Evolutionary conservation across 2,888 invertebrate species (phyloP).

Genomic region (Catocala fraxini): DNA sequence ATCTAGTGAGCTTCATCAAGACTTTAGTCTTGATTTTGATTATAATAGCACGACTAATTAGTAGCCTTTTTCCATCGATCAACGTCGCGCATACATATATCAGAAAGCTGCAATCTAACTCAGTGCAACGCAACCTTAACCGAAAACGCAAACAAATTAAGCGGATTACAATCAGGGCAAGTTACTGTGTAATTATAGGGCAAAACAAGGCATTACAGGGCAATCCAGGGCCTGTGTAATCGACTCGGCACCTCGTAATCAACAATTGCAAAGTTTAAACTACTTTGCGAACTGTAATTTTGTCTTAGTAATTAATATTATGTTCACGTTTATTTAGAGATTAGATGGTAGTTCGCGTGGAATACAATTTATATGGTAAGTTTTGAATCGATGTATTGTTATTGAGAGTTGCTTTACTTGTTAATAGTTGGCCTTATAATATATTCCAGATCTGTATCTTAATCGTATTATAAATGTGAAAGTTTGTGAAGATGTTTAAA

Average conservation of each 20-base stretch:
- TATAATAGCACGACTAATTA: too few species aligned
- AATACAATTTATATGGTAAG: conserved; percentile 51
- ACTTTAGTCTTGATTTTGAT: too few species aligned
- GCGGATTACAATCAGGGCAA: conserved; percentile 52
- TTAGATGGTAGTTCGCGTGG: conserved; percentile 44
- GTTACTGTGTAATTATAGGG: conserved; percentile 43
- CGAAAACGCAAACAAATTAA: conserved; percentile 57
- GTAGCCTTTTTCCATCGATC: neutral
- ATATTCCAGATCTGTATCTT: too few species aligned
- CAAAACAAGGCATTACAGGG: conserved; percentile 36
- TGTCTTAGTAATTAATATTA: conserved; percentile 67
- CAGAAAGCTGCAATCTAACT: neutral
- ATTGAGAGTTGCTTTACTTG: conserved; percentile 16
- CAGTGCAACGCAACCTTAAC: neutral
- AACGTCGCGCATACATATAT: neutral
- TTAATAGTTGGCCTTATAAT: too few species aligned
- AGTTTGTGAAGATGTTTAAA: too few species aligned
- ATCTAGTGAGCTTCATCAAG: too few species aligned
- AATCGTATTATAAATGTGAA: too few species aligned
- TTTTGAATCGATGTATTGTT: conserved; percentile 43
- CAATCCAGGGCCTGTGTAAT: conserved; percentile 46
- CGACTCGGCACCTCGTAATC: conserved; percentile 55
- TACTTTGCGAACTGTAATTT: conserved; percentile 65
- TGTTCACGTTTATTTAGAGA: conserved; percentile 53
- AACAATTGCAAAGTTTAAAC: conserved; percentile 68